Evolutionary conservation across 2,113 vertebrate genomes (phyloP), one percentile per base, ranked within the genome.

Genomic region (Thermophis baileyi): DNA sequence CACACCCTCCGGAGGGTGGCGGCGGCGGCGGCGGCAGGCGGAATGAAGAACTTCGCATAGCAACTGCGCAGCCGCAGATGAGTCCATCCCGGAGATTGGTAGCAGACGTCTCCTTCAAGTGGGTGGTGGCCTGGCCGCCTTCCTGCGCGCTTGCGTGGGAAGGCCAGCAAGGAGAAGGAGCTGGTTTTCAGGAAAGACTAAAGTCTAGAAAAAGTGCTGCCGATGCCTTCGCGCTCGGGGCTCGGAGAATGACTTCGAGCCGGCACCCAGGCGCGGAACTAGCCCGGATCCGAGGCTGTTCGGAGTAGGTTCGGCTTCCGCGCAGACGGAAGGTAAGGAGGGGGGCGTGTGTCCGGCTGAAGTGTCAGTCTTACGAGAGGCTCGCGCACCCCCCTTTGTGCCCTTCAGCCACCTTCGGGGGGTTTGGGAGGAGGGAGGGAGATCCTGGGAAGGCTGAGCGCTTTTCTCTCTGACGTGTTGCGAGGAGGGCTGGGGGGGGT

Each of bases 41-140:
- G 40, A 51, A 3, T 1, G 22, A 57, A 9, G 16, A 85, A 85
- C n/a, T 6, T 14, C 6, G 51, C 92, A 30, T 93, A 87, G 92
- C 47, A 92, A 93, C 89, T 93, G 89, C 93, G 91, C 94, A 93
- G 49, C 89, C 89, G 92, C 25, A 35, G 14, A 86, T 8, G 35
- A 8, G 24, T 46, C 53, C 47, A 6, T 24, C 46, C 50, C 50
- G 27, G 49, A 25, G 40, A 27, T 90, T 93, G 92, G 92, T 87
- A 54, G 57, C 30, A 2, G 51, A 35, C 35, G 89, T 12, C n/a
- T 22, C 3, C 55, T 87, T 27, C 40, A 5, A 24, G 40, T 1
- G 22, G 44, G 50, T 14, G 51, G 60, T 9, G 7, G 44, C 8
- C 30, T 35, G 46, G n/a, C 3, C 35, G 50, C 40, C 55, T 60